phyloP scores from a whole-genome alignment of 2,797 vertebrate species.

The Fundulus diaphanus region DNA sequence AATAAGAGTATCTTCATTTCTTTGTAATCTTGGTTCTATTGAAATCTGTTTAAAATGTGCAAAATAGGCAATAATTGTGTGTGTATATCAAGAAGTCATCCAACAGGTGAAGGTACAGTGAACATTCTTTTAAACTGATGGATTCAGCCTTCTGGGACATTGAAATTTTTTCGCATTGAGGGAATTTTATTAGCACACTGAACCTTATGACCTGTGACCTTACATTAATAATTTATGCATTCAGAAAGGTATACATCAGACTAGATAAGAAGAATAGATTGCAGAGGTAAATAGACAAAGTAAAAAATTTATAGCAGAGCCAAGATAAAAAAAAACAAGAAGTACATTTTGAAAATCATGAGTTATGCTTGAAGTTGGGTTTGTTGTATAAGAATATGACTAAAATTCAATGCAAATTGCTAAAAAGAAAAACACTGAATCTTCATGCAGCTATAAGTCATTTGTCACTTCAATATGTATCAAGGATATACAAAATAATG shows the following conservation, averaged over 20 bases:
- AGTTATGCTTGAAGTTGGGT: no score
- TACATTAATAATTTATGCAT: constrained; percentile 59
- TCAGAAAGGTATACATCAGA: constrained; percentile 21
- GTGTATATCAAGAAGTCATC: not conserved
- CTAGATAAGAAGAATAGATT: not conserved
- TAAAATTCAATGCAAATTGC: no score
- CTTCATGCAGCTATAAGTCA: no score
- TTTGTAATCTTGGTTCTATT: not conserved
- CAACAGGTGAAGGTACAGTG: constrained; percentile 1
- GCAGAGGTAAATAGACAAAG: no score
- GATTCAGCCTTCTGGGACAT: constrained; percentile 34
- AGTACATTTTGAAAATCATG: no score
- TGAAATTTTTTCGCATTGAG: constrained; percentile 38
- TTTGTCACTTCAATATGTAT: no score
- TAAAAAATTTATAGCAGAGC: not conserved
- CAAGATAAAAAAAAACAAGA: not conserved
- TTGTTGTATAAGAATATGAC: no score
- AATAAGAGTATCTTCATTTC: not conserved
- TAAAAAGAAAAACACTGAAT: no score
- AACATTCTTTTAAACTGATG: constrained; percentile 48
- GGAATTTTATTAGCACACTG: constrained; percentile 53
- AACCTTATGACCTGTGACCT: constrained; percentile 48
- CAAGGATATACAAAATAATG: no score
- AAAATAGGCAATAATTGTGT: not conserved
- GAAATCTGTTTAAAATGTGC: not conserved